Conservation (phyloP, 1,140 invertebrate genomes). For the Phocides pigmalion region DNA sequence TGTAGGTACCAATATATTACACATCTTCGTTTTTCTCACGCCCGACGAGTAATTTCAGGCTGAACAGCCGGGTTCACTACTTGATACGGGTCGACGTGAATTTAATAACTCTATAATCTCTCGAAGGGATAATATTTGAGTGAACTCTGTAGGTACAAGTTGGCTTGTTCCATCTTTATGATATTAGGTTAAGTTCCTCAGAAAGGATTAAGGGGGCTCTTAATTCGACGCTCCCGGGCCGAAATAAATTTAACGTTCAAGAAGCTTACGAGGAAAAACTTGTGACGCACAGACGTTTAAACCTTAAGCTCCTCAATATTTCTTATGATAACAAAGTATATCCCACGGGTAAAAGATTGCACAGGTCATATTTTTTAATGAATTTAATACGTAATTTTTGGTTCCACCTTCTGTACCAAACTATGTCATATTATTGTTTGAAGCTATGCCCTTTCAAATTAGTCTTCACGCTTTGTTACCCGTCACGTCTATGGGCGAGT, state of each 20-base stretch:
- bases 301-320: slow-evolving; percentile 54
- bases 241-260: slow-evolving; percentile 79
- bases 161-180: slow-evolving; percentile 78
- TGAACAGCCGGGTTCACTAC: slow-evolving; percentile 1
- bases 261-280: slow-evolving; percentile 80
- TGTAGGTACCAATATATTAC: not conserved
- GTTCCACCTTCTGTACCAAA: no score
- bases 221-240: slow-evolving; percentile 75
- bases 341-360: slow-evolving; percentile 34
- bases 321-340: slow-evolving; percentile 47
- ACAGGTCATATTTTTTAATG: slow-evolving; percentile 9
- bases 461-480: no score
- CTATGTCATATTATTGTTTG: no score
- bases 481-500: no score
- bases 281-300: slow-evolving; percentile 60
- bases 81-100: slow-evolving; percentile 45
- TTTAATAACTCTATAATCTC: slow-evolving; percentile 78
- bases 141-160: slow-evolving; percentile 72
- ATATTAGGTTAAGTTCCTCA: slow-evolving; percentile 79
- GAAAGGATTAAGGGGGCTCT: slow-evolving; percentile 79
- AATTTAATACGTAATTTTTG: not conserved
- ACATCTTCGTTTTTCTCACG: not conserved
- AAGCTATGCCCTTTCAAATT: no score
- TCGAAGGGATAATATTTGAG: slow-evolving; percentile 77
- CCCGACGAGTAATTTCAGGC: slow-evolving; percentile 2